A percentile compares a stretch with the other conserved stretches of the same genome.
Conservation (phyloP, 1,140 invertebrate species). For the Thalassaphorura encarpata region DNA sequence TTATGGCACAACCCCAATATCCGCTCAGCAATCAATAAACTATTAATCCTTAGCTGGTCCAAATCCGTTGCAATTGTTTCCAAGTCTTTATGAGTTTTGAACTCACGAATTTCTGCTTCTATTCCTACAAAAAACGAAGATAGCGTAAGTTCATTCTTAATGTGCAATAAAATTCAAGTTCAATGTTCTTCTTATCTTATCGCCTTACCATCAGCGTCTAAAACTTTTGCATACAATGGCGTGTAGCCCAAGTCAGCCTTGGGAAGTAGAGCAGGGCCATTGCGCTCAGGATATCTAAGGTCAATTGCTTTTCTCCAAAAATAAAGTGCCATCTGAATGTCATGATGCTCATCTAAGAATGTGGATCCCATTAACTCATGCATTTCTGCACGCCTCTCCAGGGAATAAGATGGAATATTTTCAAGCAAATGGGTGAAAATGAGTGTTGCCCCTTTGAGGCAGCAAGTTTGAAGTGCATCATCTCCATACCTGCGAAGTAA, state of each 20-base stretch:
- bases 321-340: constrained; percentile 43
- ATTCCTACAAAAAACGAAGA: constrained; percentile 10
- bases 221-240: constrained; percentile 20
- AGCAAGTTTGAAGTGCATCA: constrained; percentile 57
- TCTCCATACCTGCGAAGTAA: constrained; percentile 77
- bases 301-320: constrained; percentile 54
- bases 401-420: constrained; percentile 47
- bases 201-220: constrained; percentile 16
- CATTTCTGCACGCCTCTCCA: constrained; percentile 63
- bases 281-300: constrained; percentile 41
- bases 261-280: constrained; percentile 9
- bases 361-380: constrained; percentile 75
- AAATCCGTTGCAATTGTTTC: constrained; percentile 59
- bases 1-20: constrained; percentile 70
- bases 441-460: constrained; percentile 47
- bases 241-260: constrained; percentile 16
- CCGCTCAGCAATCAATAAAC: constrained; percentile 68
- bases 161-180: not conserved
- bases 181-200: not conserved
- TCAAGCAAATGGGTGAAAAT: constrained; percentile 67
- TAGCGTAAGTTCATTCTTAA: not conserved
- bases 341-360: constrained; percentile 58
- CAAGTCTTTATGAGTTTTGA: constrained; percentile 57
- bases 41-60: constrained; percentile 70
- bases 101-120: constrained; percentile 46